Conservation (phyloP, 2,113 vertebrate species). For the Butorides virescens region DNA sequence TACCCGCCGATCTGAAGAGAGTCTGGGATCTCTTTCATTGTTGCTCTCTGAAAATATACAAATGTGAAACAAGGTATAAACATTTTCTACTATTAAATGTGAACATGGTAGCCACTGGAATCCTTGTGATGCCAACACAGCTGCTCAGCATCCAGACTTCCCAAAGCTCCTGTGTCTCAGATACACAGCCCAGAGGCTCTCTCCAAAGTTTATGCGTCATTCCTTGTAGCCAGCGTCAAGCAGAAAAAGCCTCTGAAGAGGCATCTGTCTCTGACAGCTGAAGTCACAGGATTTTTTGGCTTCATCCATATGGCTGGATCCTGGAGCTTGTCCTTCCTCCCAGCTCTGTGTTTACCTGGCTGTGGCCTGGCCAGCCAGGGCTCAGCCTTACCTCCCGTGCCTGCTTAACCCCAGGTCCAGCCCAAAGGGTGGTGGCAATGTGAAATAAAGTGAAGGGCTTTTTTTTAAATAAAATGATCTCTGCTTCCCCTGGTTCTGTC, state of each 20-base stretch:
- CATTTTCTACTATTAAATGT: neutral
- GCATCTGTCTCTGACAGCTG: neutral
- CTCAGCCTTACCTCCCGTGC: rapidly evolving
- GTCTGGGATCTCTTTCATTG: neutral
- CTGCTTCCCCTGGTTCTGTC: neutral
- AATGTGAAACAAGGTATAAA: neutral
- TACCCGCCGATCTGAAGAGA: neutral
- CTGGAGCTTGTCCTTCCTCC: neutral
- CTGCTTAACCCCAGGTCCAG: rapidly evolving
- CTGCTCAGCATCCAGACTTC: neutral
- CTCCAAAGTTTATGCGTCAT: neutral
- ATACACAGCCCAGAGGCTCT: neutral
- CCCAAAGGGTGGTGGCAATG: neutral
- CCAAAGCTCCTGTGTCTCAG: neutral
- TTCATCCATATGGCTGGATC: neutral
- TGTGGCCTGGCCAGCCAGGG: rapidly evolving
- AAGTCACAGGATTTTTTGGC: neutral
- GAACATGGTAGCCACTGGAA: neutral
- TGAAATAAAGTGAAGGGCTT: neutral
- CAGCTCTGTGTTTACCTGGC: neutral
- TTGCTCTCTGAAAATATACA: neutral
- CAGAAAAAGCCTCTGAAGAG: neutral
- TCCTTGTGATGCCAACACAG: neutral
- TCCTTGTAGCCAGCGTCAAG: rapidly evolving
- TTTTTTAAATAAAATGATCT: neutral